Conservation (phyloP, 2,113 vertebrate species). For the Saccopteryx bilineata region DNA sequence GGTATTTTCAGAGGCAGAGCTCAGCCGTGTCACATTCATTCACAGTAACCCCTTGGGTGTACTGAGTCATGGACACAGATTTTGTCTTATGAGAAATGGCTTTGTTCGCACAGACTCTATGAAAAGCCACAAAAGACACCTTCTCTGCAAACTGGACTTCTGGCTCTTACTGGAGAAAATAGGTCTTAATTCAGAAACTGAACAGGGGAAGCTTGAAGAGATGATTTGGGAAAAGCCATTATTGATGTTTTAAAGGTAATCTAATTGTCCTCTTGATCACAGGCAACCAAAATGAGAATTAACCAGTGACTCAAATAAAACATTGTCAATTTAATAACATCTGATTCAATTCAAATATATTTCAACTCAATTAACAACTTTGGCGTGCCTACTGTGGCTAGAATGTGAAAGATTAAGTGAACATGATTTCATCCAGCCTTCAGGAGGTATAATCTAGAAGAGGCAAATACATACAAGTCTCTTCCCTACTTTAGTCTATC, state of each 20-base stretch:
- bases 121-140: not conserved
- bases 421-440: not conserved
- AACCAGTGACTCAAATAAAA: not conserved
- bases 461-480: not conserved
- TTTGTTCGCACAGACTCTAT: not conserved
- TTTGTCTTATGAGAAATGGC: not conserved
- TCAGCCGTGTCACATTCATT: not conserved
- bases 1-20: not conserved
- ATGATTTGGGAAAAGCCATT: not conserved
- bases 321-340: not conserved
- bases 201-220: not conserved
- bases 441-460: not conserved
- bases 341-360: not conserved
- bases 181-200: not conserved
- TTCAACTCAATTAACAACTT: not conserved
- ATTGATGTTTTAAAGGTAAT: not conserved
- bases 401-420: not conserved
- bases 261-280: not conserved
- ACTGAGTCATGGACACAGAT: constrained; percentile 8
- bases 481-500: not conserved
- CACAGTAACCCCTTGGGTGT: not conserved
- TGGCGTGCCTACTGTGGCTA: not conserved
- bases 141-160: not conserved
- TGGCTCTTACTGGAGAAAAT: not conserved
- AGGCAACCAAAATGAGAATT: not conserved